Percentiles rank a stretch among this genome's conserved stretches.
Evolutionary conservation across 2,113 vertebrate genomes (phyloP).

Genomic region (Ageneiosus marmoratus): DNA sequence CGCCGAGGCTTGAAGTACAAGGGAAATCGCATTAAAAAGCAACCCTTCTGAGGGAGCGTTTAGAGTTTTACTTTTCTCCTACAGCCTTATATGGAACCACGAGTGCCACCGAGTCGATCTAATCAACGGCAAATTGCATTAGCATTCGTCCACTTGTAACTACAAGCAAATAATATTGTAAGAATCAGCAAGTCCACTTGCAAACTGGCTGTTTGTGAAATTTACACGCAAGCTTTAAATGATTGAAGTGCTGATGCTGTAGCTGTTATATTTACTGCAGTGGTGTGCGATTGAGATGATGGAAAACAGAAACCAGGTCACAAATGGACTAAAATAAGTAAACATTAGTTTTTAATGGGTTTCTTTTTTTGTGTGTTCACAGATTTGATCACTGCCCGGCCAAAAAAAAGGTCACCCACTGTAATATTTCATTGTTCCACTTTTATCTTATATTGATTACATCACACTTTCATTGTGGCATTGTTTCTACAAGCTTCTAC

Average conservation of each 20-base stretch:
- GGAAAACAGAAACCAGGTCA: neutral
- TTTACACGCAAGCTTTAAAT: slow-evolving; percentile 34
- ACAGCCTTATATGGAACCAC: neutral
- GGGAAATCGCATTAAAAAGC: slow-evolving; percentile 19
- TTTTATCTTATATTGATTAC: no score
- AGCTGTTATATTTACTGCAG: neutral
- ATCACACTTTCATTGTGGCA: no score
- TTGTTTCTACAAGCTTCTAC: no score
- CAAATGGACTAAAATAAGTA: no score
- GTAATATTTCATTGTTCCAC: no score
- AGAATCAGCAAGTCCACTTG: slow-evolving; percentile 43
- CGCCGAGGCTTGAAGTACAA: slow-evolving; percentile 1
- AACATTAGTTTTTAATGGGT: no score
- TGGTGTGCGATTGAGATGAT: neutral
- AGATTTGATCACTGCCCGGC: no score
- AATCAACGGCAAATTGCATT: slow-evolving; percentile 58
- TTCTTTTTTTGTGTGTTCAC: no score
- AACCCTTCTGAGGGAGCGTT: slow-evolving; percentile 4
- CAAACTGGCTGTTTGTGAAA: neutral
- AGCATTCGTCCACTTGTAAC: slow-evolving; percentile 58
- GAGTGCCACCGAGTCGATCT: slow-evolving; percentile 25
- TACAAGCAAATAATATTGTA: slow-evolving; percentile 51
- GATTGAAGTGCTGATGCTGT: neutral
- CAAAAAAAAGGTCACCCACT: no score
- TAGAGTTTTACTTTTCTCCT: neutral